These are phyloP conservation scores for Mixornis gularis DNA, from an alignment of 2,113 vertebrate genomes.

Conservation along the genomic window DNA sequence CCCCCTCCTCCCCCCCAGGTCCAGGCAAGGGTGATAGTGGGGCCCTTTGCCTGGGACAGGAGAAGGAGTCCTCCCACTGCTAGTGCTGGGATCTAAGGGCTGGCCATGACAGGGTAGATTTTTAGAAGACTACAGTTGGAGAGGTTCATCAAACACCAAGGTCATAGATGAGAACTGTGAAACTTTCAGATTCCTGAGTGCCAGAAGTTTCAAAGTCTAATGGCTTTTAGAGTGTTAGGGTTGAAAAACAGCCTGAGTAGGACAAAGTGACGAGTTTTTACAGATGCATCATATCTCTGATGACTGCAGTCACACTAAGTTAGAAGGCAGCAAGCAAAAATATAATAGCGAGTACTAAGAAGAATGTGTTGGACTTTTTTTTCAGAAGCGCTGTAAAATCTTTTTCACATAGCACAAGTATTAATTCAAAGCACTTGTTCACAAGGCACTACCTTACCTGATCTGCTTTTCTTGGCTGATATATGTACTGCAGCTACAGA, in stretches of 20 bases:
- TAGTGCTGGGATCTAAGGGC: not conserved
- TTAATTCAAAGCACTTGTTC: not conserved
- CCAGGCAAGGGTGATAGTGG: not conserved
- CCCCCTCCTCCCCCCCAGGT: rapidly evolving
- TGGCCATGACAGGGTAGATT: not conserved
- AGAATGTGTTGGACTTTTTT: not conserved
- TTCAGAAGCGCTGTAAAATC: not conserved
- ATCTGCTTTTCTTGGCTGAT: not conserved
- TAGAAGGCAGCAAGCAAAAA: not conserved
- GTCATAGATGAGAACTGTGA: not conserved
- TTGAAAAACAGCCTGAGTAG: not conserved
- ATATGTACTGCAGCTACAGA: not conserved
- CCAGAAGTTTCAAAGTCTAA: not conserved
- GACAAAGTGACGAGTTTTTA: not conserved
- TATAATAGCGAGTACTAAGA: not conserved
- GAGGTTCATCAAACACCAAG: not conserved
- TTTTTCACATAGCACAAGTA: not conserved
- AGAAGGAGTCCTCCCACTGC: not conserved
- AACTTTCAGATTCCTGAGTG: not conserved
- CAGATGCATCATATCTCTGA: not conserved
- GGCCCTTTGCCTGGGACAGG: not conserved
- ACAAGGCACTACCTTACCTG: not conserved
- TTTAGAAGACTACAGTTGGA: not conserved
- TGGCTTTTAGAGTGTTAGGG: not conserved
- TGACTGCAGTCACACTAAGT: not conserved